Evolutionary conservation across 2,113 vertebrate genomes (phyloP).

Genomic region (Platichthys flesus): DNA sequence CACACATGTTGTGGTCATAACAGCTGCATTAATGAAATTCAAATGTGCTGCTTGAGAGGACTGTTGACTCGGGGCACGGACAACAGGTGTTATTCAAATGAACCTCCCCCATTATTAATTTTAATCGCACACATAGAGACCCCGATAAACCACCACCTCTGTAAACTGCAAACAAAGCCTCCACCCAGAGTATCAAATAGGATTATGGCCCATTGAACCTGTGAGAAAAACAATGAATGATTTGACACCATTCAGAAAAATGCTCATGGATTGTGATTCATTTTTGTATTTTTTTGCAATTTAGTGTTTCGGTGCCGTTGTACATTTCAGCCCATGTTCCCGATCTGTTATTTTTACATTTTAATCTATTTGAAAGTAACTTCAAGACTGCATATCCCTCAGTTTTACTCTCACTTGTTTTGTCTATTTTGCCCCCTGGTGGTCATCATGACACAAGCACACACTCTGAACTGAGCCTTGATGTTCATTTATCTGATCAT

Average conservation of each 20-base stretch:
- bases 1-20: slow-evolving; percentile 10
- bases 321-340: background rate
- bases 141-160: slow-evolving; percentile 19
- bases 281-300: background rate
- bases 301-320: background rate
- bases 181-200: background rate
- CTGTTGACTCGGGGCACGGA: slow-evolving; percentile 62
- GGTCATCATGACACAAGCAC: slow-evolving; percentile 43
- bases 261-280: background rate
- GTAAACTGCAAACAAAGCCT: slow-evolving; percentile 22
- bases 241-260: background rate
- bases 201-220: background rate
- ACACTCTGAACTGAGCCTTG: background rate
- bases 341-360: background rate
- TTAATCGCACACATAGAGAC: slow-evolving; percentile 24
- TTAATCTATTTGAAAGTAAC: background rate
- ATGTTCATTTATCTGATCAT: background rate
- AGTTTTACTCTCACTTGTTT: background rate
- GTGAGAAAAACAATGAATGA: background rate
- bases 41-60: slow-evolving; percentile 54
- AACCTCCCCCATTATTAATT: slow-evolving; percentile 57
- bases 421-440: slow-evolving; percentile 69
- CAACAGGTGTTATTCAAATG: slow-evolving; percentile 75
- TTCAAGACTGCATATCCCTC: background rate
- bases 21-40: slow-evolving; percentile 48